Percentiles rank a stretch among this genome's conserved stretches.
Conservation (phyloP, 2,113 vertebrate species). For the Ptyas mucosa region DNA sequence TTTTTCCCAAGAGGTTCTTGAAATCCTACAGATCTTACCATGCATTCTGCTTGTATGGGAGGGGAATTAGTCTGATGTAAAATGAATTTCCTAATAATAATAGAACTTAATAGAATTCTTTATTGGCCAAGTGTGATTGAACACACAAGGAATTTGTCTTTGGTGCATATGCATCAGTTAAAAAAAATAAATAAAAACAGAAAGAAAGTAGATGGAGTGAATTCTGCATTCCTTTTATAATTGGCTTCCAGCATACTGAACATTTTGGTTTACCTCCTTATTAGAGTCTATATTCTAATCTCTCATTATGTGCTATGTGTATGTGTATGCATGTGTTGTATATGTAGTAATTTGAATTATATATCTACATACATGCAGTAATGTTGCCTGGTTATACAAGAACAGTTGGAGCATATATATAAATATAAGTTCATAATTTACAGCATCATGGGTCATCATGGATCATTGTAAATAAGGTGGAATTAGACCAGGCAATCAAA, state of each 20-base stretch:
- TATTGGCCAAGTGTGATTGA: too few relatives aligned
- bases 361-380: slow-evolving; percentile 15
- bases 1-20: slow-evolving; percentile 21
- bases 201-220: slow-evolving; percentile 47
- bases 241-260: slow-evolving; percentile 37
- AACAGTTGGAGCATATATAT: slow-evolving; percentile 30
- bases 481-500: slow-evolving; percentile 52
- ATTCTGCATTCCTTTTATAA: slow-evolving; percentile 23
- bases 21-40: background rate
- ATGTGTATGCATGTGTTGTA: background rate
- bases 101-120: too few relatives aligned
- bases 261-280: slow-evolving; percentile 55
- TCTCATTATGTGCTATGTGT: slow-evolving; percentile 38
- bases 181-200: slow-evolving; percentile 38
- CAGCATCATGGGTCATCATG: slow-evolving; percentile 39
- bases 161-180: slow-evolving; percentile 17
- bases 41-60: slow-evolving; percentile 22
- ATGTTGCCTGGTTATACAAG: slow-evolving; percentile 43
- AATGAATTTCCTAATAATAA: slow-evolving; percentile 39
- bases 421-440: slow-evolving; percentile 58
- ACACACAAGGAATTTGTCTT: too few relatives aligned
- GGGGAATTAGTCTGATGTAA: slow-evolving; percentile 39
- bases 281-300: slow-evolving; percentile 51
- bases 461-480: slow-evolving; percentile 60
- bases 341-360: slow-evolving; percentile 27